These are phyloP conservation scores for Leptinotarsa texana DNA, from an alignment of 1,140 invertebrate species.

Conservation along the genomic window DNA sequence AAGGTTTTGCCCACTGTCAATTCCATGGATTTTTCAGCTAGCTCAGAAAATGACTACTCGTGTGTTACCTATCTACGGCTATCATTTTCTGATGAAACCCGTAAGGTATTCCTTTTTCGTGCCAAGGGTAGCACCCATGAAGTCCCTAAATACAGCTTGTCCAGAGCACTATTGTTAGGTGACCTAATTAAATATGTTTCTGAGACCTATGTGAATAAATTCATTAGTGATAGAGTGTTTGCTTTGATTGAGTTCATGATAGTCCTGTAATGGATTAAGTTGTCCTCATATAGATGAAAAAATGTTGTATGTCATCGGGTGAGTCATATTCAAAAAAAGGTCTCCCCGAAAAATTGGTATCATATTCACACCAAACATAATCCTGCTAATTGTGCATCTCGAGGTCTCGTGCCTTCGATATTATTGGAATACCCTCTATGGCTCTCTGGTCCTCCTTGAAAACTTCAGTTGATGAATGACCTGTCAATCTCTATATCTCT, in stretches of 20 bases:
- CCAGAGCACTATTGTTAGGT: neutral
- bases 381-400: no score
- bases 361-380: neutral
- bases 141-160: neutral
- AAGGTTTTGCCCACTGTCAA: neutral
- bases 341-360: neutral
- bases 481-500: no score
- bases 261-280: neutral
- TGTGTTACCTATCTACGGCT: neutral
- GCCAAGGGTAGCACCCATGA: neutral
- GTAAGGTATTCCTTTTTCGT: neutral
- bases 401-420: no score
- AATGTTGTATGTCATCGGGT: neutral
- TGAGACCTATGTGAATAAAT: neutral
- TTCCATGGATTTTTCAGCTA: neutral
- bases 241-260: neutral
- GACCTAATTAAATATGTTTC: neutral
- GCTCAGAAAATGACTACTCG: neutral
- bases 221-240: neutral
- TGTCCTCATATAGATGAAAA: neutral
- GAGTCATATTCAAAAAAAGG: neutral
- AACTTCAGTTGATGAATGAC: no score
- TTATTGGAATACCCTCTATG: no score
- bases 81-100: neutral
- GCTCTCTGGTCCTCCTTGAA: no score